Evolutionary conservation across 2,797 vertebrate species (phyloP).

Genomic region (Enteromius viviparus): DNA sequence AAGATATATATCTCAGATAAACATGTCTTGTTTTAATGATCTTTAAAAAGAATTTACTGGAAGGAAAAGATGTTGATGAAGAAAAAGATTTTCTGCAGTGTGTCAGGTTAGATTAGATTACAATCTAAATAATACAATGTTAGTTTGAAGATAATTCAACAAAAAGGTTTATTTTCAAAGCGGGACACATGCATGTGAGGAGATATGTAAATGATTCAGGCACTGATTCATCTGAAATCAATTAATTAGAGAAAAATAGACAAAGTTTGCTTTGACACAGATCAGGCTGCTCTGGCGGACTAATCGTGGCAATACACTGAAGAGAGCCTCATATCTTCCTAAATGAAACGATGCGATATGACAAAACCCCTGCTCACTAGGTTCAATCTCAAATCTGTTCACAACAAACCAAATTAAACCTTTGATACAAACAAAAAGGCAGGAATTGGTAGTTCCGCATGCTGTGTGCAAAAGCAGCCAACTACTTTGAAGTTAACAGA

Average conservation of each 20-base stretch:
- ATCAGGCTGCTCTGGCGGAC: background rate
- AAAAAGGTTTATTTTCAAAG: conserved; percentile 22
- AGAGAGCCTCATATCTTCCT: conserved; percentile 14
- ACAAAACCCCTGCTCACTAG: conserved; percentile 36
- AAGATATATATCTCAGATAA: background rate
- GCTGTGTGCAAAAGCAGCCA: conserved; percentile 29
- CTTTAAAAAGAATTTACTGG: background rate
- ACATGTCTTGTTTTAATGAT: background rate
- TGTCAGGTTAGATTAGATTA: background rate
- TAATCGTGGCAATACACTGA: background rate
- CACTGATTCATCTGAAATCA: background rate
- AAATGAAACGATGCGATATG: conserved; percentile 34
- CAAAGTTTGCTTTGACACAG: background rate
- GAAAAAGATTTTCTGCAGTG: background rate
- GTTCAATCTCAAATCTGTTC: conserved; percentile 22
- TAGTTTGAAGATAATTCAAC: conserved; percentile 2
- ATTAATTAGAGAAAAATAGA: conserved; percentile 32
- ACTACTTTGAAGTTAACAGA: conserved; percentile 76
- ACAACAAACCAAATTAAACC: conserved; percentile 46
- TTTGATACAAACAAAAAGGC: conserved; percentile 51
- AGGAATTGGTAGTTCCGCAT: conserved; percentile 31
- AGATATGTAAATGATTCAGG: conserved; percentile 3
- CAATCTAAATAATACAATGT: background rate
- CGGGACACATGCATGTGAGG: background rate
- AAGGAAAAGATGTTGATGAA: background rate